Evolutionary conservation across 1,140 invertebrate species (phyloP), one percentile per base, ranked within the genome.

Genomic region (Philotrypesis tridentata): DNA sequence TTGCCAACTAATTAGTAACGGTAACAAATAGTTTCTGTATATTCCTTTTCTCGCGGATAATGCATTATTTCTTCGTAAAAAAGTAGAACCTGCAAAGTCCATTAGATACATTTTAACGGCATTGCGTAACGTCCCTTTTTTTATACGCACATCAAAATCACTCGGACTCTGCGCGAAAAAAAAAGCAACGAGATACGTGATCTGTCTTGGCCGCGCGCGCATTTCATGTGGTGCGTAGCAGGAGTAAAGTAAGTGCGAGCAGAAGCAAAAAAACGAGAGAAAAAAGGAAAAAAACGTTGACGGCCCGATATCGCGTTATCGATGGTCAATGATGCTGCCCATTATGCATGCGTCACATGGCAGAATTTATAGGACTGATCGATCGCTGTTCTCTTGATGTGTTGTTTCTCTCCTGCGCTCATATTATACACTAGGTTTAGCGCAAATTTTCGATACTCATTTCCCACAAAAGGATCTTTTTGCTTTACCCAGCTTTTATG

Each of bases 331-430:
- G 48, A 14, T 55, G 7, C 3, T 43, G 63, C n/a, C 77, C 80
- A 85, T 87, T 87, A 87, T 87, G 83, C 82, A 86, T 84, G 82
- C 85, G 84, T 85, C 84, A 83, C 79, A 84, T 80, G 73, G 63
- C 83, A 79, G 80, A 86, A 85, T 86, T 84, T 84, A n/a, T n/a
- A 82, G 77, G 80, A 79, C 74, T 87, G 86, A 86, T 85, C 84
- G 85, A 86, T 87, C 65, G 78, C 48, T 55, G 17, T 81, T 85
- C 78, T 77, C 80, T 71, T 2, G 77, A 78, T 29, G 17, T 25
- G 61, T 37, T 37, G 33, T 37, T 60, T 60, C 12, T 60, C 55
- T 60, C 55, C 12, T 60, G 5, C n/a, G 4, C 12, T 60, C 55
- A 9, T 40, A 23, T 40, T 65, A 65, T 25, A 31, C 17, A 37